Evolutionary conservation across 2,797 vertebrate species (phyloP), one percentile per base, ranked within the genome.

Genomic region (Champsocephalus esox): DNA sequence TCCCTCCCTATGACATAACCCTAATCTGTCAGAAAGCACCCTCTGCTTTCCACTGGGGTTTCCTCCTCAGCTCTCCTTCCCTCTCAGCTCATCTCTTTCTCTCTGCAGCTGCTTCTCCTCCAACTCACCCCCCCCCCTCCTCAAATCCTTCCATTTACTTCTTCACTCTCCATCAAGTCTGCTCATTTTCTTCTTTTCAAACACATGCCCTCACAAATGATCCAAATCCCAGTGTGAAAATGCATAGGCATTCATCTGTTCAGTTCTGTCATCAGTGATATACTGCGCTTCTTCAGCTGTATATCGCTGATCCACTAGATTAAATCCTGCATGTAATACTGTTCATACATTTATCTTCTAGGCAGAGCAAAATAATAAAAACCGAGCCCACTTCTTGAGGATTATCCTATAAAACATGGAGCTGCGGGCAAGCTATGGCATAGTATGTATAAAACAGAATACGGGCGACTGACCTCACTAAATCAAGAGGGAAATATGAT

Each of bases 1-100:
- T 84, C 75, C 75, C 32, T 88, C 92, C 86, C 70, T 43, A 80
- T 93, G 94, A 87, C 87, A 75, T 92, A 93, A 93, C 77, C 86
- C 82, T 90, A 88, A 92, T 94, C 87, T 88, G 89, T 86, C 89
- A 83, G 84, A 87, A 80, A 89, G 79, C 77, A 83, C 73, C 75
- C 79, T 82, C 77, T 73, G 84, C 80, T 66, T 83, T 89, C 83
- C 73, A 85, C 80, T 55, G 75, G 89, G 80, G 84, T 87, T 90
- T 88, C 86, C 90, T 85, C 77, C 69, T 66, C 71, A 72, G 51
- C 4, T 56, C 74, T 77, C 70, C 69, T 66, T 66, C 72, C 57
- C 4, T 56, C 74, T 77, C 70, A 59, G 48, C 75, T 83, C 81
- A 55, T 73, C 58, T 67, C 65, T 77, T 76, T 84, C 61, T 73